These are phyloP conservation scores for Brachynemurus nebulosus DNA, from an alignment of 2,888 invertebrate genomes.

Conservation along the genomic window DNA sequence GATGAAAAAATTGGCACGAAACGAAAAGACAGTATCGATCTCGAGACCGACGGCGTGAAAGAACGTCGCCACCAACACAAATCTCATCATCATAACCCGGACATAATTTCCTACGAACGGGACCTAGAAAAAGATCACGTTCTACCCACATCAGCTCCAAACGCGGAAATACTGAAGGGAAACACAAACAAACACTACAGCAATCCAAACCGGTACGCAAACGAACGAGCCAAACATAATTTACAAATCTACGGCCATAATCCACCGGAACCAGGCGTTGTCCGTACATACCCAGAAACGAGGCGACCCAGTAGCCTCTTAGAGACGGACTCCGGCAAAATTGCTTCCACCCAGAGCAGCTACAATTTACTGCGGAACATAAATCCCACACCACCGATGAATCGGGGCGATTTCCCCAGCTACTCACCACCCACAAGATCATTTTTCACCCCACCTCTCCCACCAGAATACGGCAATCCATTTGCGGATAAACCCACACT, in stretches of 20 bases:
- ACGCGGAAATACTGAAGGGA: slow-evolving; percentile 64
- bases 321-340: slow-evolving; percentile 8
- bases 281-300: slow-evolving; percentile 8
- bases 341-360: slow-evolving; percentile 21
- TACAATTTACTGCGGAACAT: slow-evolving; percentile 45
- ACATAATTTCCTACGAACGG: slow-evolving; percentile 41
- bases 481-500: slow-evolving; percentile 82
- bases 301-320: slow-evolving; percentile 7
- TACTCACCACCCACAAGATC: slow-evolving; percentile 70
- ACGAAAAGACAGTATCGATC: slow-evolving; percentile 17
- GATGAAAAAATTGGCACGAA: slow-evolving; percentile 2
- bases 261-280: slow-evolving; percentile 7
- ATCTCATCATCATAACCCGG: slow-evolving; percentile 26
- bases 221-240: slow-evolving; percentile 30
- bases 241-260: slow-evolving; percentile 17
- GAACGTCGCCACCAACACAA: slow-evolving; percentile 27
- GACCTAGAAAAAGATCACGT: slow-evolving; percentile 62
- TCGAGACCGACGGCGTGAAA: slow-evolving; percentile 17
- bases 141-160: slow-evolving; percentile 59
- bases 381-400: slow-evolving; percentile 43
- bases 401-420: slow-evolving; percentile 58
- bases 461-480: slow-evolving; percentile 71
- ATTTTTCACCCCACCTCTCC: slow-evolving; percentile 65
- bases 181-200: slow-evolving; percentile 63
- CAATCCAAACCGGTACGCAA: slow-evolving; percentile 48